phyloP scores from a whole-genome alignment of 2,888 invertebrate species.

The Metalampra italica region DNA sequence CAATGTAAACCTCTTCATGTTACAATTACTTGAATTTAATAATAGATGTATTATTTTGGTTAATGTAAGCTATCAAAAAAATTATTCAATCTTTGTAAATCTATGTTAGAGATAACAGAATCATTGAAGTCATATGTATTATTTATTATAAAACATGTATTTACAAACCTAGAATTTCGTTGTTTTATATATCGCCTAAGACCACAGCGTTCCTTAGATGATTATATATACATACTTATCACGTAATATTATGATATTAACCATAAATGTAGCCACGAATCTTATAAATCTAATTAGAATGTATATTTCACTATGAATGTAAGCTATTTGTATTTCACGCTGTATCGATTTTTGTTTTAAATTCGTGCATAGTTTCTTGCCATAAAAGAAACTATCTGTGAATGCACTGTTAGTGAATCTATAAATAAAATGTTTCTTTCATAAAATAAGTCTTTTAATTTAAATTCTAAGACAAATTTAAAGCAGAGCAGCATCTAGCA shows the following conservation, averaged over 20 bases:
- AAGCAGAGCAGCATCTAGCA: background rate
- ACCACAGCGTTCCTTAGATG: conserved; percentile 57
- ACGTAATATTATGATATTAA: too few relatives aligned
- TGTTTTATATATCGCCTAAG: conserved; percentile 43
- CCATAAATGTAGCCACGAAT: conserved; percentile 24
- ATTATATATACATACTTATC: conserved; percentile 9
- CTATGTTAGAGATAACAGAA: background rate
- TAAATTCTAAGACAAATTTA: background rate
- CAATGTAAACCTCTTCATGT: background rate
- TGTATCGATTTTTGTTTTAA: conserved; percentile 37
- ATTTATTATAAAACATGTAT: background rate
- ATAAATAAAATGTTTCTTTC: conserved; percentile 73
- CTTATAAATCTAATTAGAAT: conserved; percentile 39
- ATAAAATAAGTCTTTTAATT: conserved; percentile 37
- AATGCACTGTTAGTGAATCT: conserved; percentile 29
- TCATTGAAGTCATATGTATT: background rate
- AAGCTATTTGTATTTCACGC: conserved; percentile 65
- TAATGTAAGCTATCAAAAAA: background rate
- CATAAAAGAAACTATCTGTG: conserved; percentile 26
- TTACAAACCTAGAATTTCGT: conserved; percentile 6
- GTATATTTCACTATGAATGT: conserved; percentile 22
- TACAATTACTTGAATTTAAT: background rate
- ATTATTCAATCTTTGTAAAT: background rate
- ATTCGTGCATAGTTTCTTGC: conserved; percentile 37
- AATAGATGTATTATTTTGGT: background rate